Evolutionary conservation across 2,888 invertebrate genomes (phyloP).

Genomic region (Nebria salina): DNA sequence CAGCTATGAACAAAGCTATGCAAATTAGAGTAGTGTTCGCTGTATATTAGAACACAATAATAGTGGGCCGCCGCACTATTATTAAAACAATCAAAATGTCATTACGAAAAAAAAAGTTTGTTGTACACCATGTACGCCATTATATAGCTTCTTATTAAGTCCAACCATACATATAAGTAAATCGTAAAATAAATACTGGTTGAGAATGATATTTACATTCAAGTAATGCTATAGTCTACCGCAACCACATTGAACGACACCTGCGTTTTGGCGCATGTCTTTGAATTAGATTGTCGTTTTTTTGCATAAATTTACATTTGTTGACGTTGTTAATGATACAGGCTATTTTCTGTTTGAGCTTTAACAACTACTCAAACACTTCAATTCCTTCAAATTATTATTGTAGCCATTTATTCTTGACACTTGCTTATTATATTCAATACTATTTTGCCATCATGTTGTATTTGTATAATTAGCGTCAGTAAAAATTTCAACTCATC

Average conservation of each 20-base stretch:
- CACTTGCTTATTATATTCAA: no score
- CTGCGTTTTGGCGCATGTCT: constrained; percentile 41
- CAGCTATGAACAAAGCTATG: constrained; percentile 2
- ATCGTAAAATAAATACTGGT: constrained; percentile 38
- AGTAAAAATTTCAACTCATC: no score
- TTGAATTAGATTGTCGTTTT: constrained; percentile 43
- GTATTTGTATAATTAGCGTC: no score
- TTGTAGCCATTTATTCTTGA: background rate
- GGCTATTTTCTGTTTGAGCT: background rate
- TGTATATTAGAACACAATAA: background rate
- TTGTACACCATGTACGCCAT: constrained; percentile 30
- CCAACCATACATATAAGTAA: constrained; percentile 30
- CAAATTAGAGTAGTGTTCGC: constrained; percentile 5
- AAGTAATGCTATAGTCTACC: constrained; percentile 11
- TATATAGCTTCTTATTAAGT: constrained; percentile 30
- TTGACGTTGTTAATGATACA: constrained; percentile 9
- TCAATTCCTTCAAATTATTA: background rate
- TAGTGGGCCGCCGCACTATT: constrained; percentile 16
- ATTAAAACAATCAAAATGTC: constrained; percentile 45
- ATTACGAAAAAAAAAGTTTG: constrained; percentile 37
- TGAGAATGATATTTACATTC: constrained; percentile 24
- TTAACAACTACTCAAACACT: background rate
- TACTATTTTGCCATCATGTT: no score
- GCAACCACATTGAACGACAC: constrained; percentile 13
- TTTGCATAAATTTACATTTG: constrained; percentile 32